A percentile compares a stretch with the other conserved stretches of the same genome.
Conservation (phyloP, 2,888 invertebrate genomes). For the Caenorhabditis zanzibari region DNA sequence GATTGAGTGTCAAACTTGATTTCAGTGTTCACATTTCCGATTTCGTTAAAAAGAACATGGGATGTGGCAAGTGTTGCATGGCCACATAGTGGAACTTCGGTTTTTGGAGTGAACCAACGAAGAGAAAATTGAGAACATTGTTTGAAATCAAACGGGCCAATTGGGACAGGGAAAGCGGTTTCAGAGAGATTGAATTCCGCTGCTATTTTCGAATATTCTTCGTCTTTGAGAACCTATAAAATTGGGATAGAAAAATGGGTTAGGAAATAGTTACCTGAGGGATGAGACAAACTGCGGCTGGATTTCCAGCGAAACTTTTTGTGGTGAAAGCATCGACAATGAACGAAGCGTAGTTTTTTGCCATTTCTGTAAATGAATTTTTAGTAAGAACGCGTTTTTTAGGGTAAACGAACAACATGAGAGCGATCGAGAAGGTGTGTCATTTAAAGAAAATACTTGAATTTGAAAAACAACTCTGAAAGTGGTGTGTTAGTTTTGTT, state of each 20-base stretch:
- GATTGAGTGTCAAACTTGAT: constrained; percentile 79
- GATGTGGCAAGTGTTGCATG: constrained; percentile 86
- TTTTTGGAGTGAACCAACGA: constrained; percentile 86
- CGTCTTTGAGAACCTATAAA: constrained; percentile 84
- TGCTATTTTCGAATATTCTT: constrained; percentile 85
- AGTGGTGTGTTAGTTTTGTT: neutral
- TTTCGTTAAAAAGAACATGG: constrained; percentile 84
- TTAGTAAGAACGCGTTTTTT: neutral
- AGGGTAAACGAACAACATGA: neutral
- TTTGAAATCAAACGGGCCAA: constrained; percentile 62
- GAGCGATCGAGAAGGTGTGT: neutral
- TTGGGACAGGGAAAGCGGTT: constrained; percentile 85
- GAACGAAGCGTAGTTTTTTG: constrained; percentile 86
- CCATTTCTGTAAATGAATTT: constrained; percentile 4
- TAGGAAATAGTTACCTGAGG: constrained; percentile 51
- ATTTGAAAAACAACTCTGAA: neutral
- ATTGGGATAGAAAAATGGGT: constrained; percentile 7
- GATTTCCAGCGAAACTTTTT: constrained; percentile 85
- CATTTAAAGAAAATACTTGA: neutral
- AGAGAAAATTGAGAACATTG: constrained; percentile 84
- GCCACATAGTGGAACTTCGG: constrained; percentile 86
- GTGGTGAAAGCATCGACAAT: constrained; percentile 86
- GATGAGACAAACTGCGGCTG: constrained; percentile 85
- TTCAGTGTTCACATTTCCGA: constrained; percentile 77
- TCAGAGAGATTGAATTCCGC: constrained; percentile 86